Base-by-base conservation (phyloP, 2,113 vertebrate species). In the Craseonycteris thonglongyai region DNA sequence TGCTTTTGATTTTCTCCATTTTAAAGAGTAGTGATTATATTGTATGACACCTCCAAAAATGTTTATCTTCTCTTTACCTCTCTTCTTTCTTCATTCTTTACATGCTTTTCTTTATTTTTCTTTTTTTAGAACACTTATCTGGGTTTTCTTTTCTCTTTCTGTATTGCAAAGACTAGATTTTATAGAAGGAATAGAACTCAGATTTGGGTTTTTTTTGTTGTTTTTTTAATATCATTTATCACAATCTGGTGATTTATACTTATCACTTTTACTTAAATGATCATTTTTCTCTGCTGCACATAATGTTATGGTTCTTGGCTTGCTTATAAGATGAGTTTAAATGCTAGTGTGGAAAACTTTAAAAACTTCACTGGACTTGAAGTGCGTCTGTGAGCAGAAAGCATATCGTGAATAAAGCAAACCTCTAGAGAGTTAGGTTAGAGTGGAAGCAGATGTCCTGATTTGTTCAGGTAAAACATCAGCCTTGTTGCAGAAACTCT, bases 1-100 rank as follows among this genome's bases (percentile, higher is more conserved):
- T 78, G 33, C 35, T 85, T 96, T 88, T 91, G 18, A 65, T 88
- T 91, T 91, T 82, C 38, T 88, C n/a, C 79, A 79, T 86, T 91
- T 90, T 93, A 45, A 90, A 33, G 47, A 61, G 86, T 22, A 90
- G 33, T 80, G 33, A 79, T 71, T 80, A 0, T 90, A 51, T 15
- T 65, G 2, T 59, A 33, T 59, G n/a, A 24, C 33, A 71, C 3
- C 45, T 84, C 49, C 22, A 61, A 33, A 96, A 88, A 47, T 51
- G 33, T 76, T 86, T 90, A 54, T 56, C 54, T 92, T 72, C 33
- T n/a, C 61, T 19, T 33, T 66, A 61, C 3, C 15, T n/a, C 38
- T 59, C 28, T 30, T 59, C 13, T 80, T 38, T 58, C n/a, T 83
- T 72, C 56, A n/a, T 88, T 91, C 33, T 42, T 93, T 93, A 59